Base-by-base conservation (phyloP, 53 echinoderm and acorn worm genomes). In the Hippasteria phrygiana region DNA sequence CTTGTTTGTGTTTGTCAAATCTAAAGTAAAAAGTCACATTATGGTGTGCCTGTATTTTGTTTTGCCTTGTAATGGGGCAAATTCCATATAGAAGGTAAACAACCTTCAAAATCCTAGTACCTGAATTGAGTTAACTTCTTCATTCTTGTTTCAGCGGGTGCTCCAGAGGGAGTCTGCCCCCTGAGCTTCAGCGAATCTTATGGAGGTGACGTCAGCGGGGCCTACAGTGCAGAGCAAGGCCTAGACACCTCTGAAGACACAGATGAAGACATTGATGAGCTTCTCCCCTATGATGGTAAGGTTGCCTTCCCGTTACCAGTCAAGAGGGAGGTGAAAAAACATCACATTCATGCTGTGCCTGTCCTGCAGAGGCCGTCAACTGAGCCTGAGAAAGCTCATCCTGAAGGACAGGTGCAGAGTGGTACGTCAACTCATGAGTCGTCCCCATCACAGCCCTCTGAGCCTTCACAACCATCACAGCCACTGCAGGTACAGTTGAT, bases 141-240 rank as follows among this genome's bases (percentile, higher is more conserved):
- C n/a, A n/a, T n/a, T 51, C 16, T 41, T 31, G 40, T 51, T 89
- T 51, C 81, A 90, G 90, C 77, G 55, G 82, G 90, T 62, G 90
- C 90, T 14, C 85, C 85, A 11, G 90, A 90, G 62, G 90, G 90
- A 46, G 72, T 90, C 6, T 72, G 92, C 55, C 77, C 94, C 18
- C 91, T 95, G 48, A 99, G 99, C 80, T 96, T 99, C 87, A 99
- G 96, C 73, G 99, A 99, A 75, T 96, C 96, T 12, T 99, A 95
- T 56, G 99, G 99, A 29, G 99, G 94, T 70, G 99, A 99, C 90
- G 96, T 99, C 75, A 99, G 99, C 79, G 99, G 94, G 14, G 95
- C 95, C 53, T 95, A 95, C 91, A 96, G 96, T 67, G 94, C 93
- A 11, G 99, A 96, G 62, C 91, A 90, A 55, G 99, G 96, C 64